These are phyloP conservation scores for Sericinus montela DNA, from an alignment of 2,888 invertebrate genomes.

Conservation along the genomic window DNA sequence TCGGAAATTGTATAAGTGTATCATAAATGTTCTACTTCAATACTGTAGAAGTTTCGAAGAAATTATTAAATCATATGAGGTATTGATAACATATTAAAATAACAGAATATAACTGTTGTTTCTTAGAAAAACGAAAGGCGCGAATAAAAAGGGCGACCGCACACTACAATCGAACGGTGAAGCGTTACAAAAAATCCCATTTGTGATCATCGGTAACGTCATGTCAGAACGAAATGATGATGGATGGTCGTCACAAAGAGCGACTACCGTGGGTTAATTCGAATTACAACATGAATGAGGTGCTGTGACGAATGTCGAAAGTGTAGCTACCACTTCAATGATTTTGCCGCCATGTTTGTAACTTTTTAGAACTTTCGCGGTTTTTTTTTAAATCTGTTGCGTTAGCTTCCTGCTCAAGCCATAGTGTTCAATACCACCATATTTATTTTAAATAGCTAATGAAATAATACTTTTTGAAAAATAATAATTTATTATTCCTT, in stretches of 20 bases:
- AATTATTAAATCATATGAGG: too few species aligned
- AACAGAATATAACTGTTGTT: constrained; percentile 12
- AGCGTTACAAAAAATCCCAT: constrained; percentile 49
- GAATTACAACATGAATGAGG: constrained; percentile 34
- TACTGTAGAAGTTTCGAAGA: too few species aligned
- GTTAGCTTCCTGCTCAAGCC: background rate
- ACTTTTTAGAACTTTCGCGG: constrained; percentile 16
- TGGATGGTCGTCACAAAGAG: constrained; percentile 37
- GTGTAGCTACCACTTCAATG: constrained; percentile 11
- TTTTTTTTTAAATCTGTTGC: background rate
- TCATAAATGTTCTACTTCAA: too few species aligned
- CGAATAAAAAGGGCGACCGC: constrained; percentile 32
- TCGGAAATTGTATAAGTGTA: too few species aligned
- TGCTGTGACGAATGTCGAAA: constrained; percentile 35
- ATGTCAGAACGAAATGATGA: constrained; percentile 50
- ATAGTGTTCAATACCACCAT: too few species aligned
- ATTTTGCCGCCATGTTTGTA: constrained; percentile 11
- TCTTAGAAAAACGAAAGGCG: constrained; percentile 23
- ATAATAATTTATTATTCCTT: too few species aligned
- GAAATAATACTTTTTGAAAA: too few species aligned
- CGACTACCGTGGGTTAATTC: constrained; percentile 30
- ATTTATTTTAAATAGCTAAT: too few species aligned
- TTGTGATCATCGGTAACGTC: constrained; percentile 39
- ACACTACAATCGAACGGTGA: constrained; percentile 37
- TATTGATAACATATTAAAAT: background rate